Evolutionary conservation across 2,888 invertebrate genomes (phyloP).

Genomic region (Thysanoteuthis rhombus): DNA sequence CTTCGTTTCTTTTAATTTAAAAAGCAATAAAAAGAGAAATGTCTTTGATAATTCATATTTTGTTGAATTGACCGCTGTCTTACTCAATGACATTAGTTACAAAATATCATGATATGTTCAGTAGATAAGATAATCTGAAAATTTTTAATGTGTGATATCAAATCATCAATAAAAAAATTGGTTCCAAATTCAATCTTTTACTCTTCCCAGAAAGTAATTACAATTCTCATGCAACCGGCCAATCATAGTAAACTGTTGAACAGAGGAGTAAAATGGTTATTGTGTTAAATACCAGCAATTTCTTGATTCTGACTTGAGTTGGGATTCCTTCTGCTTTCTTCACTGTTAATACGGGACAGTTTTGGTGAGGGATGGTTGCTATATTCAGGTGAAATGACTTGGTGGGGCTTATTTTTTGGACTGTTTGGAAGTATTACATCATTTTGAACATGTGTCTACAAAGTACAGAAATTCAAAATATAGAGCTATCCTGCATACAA

Average conservation of each 20-base stretch:
- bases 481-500: neutral
- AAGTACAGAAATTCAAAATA: neutral
- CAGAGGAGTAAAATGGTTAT: neutral
- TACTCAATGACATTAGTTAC: too few species aligned
- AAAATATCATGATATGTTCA: too few species aligned
- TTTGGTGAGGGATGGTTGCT: neutral
- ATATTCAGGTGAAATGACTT: neutral
- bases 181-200: neutral
- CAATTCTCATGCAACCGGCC: too few species aligned
- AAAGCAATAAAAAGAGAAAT: too few species aligned
- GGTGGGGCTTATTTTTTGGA: neutral
- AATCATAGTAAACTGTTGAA: neutral
- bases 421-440: neutral
- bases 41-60: too few species aligned
- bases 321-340: neutral
- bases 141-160: neutral
- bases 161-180: neutral
- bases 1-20: too few species aligned
- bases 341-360: neutral
- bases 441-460: neutral
- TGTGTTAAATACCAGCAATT: neutral
- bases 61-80: too few species aligned
- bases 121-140: too few species aligned
- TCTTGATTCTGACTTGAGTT: neutral
- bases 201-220: neutral